Base-by-base conservation (phyloP, 2,113 vertebrate species). In the Apodemus speciosus region DNA sequence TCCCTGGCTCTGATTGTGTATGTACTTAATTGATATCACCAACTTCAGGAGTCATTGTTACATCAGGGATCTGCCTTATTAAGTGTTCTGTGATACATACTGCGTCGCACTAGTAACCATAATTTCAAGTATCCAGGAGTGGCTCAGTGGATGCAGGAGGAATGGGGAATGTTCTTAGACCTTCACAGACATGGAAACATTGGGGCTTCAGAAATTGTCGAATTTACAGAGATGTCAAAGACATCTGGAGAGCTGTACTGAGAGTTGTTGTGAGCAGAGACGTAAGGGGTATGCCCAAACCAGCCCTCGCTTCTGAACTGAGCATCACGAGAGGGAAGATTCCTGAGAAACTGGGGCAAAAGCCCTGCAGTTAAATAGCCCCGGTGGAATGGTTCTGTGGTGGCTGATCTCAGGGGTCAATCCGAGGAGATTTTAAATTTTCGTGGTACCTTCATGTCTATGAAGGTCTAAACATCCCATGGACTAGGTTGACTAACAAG, bases 21-120 rank as follows among this genome's bases (percentile, higher is more conserved):
- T 58, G 6, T 43, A 8, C 35, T 20, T 72, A 15, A 18, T 25
- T n/a, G 6, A n/a, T 35, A 10, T n/a, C 8, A 3, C 43, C 5
- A 2, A 2, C 3, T 9, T 1, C 11, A 30, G 49, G 32, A 43
- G 40, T 80, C 64, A 35, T 11, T 35, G 32, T 46, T 64, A 58
- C 56, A 60, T 40, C 53, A 58, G 25, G 21, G 8, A 3, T 46
- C 16, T 51, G 43, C 43, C 3, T 35, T 11, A 9, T 9, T 32
- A n/a, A 38, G 15, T 23, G 10, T 30, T 51, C 5, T 30, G 20
- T 90, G 9, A 38, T 32, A 38, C 0, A 21, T 30, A 4, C 32
- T 13, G 1, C 9, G 0, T 0, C 2, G 3, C 2, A 10, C 15
- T 49, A 66, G 68, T 38, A 49, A 38, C 8, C 25, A 0, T 32